Percentiles rank a stretch among this genome's conserved stretches.
These are phyloP conservation scores for Eptatretus burgeri DNA, from an alignment of 2,113 vertebrate species.

Conservation along the genomic window DNA sequence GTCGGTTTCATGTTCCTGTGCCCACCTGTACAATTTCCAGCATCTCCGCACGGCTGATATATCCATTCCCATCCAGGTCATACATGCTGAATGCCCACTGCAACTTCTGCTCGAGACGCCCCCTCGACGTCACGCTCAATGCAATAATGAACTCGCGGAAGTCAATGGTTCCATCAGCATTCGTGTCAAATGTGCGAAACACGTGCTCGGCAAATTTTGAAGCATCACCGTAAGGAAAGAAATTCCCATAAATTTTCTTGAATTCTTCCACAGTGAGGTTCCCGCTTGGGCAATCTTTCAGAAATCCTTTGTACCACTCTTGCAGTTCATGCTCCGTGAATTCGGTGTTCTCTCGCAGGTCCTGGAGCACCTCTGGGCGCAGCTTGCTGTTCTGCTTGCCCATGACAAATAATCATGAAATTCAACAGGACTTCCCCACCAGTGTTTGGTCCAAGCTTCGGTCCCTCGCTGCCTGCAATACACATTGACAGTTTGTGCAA, in stretches of 20 bases:
- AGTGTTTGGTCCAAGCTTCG: too few relatives aligned
- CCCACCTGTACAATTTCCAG: slow-evolving; percentile 88
- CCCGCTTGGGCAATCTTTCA: slow-evolving; percentile 89
- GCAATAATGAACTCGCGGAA: slow-evolving; percentile 99
- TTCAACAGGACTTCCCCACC: too few relatives aligned
- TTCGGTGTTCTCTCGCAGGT: slow-evolving; percentile 83
- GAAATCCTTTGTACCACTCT: slow-evolving; percentile 97
- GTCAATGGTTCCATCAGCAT: slow-evolving; percentile 79
- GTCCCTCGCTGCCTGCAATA: too few relatives aligned
- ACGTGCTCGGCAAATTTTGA: slow-evolving; percentile 94
- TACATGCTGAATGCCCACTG: slow-evolving; percentile 99
- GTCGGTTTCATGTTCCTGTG: background rate
- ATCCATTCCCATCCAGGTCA: slow-evolving; percentile 82
- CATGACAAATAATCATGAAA: slow-evolving; percentile 19
- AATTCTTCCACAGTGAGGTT: slow-evolving; percentile 92
- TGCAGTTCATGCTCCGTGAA: slow-evolving; percentile 93
- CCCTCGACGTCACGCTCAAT: slow-evolving; percentile 74
- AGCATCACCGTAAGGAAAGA: slow-evolving; percentile 87
- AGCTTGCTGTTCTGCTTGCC: slow-evolving; percentile 99
- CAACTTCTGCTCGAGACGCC: slow-evolving; percentile 94
- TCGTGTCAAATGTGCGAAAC: slow-evolving; percentile 95
- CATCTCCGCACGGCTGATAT: slow-evolving; percentile 97
- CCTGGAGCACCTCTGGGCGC: slow-evolving; percentile 81
- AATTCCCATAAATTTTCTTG: slow-evolving; percentile 98
- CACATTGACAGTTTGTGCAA: too few relatives aligned